phyloP scores from a whole-genome alignment of 2,797 vertebrate genomes.

The Etheostoma perlongum region DNA sequence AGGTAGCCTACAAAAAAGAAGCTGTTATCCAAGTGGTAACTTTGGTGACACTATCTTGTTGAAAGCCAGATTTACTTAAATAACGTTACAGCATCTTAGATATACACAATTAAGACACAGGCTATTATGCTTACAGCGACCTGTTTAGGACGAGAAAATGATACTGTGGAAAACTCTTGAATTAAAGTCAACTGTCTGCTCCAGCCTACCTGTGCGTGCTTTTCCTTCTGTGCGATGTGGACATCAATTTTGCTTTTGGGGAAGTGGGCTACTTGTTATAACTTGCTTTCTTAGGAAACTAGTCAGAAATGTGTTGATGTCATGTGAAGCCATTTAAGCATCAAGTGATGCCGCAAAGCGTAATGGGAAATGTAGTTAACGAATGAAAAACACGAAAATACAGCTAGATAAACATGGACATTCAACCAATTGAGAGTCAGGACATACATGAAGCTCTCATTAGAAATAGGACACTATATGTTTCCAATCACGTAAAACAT shows the following conservation, averaged over 20 bases:
- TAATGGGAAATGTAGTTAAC: conserved; percentile 73
- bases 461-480: accelerated
- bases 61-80: not conserved
- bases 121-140: not conserved
- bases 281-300: not conserved
- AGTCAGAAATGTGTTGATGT: conserved; percentile 14
- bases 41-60: not conserved
- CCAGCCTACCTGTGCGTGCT: conserved; percentile 7
- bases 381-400: not conserved
- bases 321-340: conserved; percentile 32
- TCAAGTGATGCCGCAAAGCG: conserved; percentile 52
- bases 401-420: not conserved
- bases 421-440: not conserved
- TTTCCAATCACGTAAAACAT: accelerated
- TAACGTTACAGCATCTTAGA: not conserved
- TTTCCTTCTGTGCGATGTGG: not conserved
- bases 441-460: not conserved
- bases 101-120: not conserved
- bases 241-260: accelerated
- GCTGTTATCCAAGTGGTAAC: too few species aligned
- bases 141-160: not conserved
- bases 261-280: not conserved
- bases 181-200: not conserved
- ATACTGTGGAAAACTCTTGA: not conserved
- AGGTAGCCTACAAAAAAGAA: not conserved